These are phyloP conservation scores for Orthosia gracilis DNA, from an alignment of 2,888 invertebrate species.

Conservation along the genomic window DNA sequence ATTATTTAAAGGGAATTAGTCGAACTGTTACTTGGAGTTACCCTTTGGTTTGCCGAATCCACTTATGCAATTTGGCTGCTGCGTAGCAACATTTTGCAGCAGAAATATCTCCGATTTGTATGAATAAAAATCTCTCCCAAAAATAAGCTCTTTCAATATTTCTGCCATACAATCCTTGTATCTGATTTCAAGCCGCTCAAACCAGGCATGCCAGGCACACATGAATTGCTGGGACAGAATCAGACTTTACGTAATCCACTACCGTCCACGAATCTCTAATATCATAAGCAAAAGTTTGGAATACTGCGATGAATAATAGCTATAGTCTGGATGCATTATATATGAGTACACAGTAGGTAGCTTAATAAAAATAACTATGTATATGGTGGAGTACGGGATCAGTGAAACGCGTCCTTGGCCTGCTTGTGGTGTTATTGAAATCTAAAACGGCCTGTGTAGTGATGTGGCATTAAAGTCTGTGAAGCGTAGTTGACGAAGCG, in stretches of 20 bases:
- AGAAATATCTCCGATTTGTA: not conserved
- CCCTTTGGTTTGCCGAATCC: too few relatives aligned
- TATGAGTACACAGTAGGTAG: conserved; percentile 59
- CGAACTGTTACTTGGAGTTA: too few relatives aligned
- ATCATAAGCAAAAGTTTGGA: conserved; percentile 59
- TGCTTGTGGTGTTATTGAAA: conserved; percentile 60
- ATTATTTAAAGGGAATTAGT: too few relatives aligned
- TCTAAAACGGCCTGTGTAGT: conserved; percentile 61
- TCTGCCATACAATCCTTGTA: conserved; percentile 22
- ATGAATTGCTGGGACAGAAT: conserved; percentile 47
- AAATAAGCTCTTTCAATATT: conserved; percentile 32
- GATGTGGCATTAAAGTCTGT: conserved; percentile 43
- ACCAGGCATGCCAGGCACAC: conserved; percentile 26
- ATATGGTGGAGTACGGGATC: conserved; percentile 44
- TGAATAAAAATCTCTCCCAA: conserved; percentile 27
- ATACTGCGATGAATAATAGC: conserved; percentile 63
- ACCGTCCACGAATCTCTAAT: conserved; percentile 67
- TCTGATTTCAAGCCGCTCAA: conserved; percentile 33
- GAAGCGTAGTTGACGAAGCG: conserved; percentile 35
- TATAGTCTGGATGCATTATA: conserved; percentile 68
- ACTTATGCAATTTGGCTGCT: too few relatives aligned
- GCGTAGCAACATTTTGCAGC: not conserved
- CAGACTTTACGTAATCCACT: conserved; percentile 68
- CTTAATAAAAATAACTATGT: conserved; percentile 60
- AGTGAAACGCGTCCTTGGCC: conserved; percentile 59